These are phyloP conservation scores for Argynnis bischoffii DNA, from an alignment of 2,888 invertebrate genomes.

Conservation along the genomic window DNA sequence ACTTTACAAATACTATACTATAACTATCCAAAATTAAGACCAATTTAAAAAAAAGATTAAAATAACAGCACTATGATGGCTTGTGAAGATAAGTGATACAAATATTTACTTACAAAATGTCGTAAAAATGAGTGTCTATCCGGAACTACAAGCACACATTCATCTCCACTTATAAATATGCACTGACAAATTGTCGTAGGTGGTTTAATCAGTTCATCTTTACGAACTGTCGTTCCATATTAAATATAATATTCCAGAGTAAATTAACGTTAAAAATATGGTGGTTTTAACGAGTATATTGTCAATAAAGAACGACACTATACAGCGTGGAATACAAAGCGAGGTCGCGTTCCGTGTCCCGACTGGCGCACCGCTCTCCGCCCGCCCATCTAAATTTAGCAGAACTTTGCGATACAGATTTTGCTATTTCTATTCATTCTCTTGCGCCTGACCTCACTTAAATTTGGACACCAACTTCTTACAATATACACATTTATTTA, in stretches of 20 bases:
- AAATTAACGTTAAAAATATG: slow-evolving; percentile 9
- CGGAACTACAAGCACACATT: slow-evolving; percentile 56
- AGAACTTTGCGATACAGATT: slow-evolving; percentile 76
- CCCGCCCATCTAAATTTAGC: slow-evolving; percentile 76
- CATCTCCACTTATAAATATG: slow-evolving; percentile 47
- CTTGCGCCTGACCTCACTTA: slow-evolving; percentile 63
- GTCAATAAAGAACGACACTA: slow-evolving; percentile 31
- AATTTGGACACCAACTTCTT: slow-evolving; percentile 57
- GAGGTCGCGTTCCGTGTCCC: slow-evolving; percentile 55
- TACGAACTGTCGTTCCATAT: slow-evolving; percentile 6
- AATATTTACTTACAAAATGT: slow-evolving; percentile 55
- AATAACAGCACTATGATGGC: neutral
- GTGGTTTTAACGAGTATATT: slow-evolving; percentile 26
- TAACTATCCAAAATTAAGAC: neutral
- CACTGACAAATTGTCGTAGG: slow-evolving; percentile 8
- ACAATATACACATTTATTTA: slow-evolving; percentile 7
- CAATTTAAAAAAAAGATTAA: neutral
- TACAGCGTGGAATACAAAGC: slow-evolving; percentile 51
- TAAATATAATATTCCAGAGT: neutral
- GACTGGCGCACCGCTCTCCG: slow-evolving; percentile 51
- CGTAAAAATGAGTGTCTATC: slow-evolving; percentile 52
- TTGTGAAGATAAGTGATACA: slow-evolving; percentile 1
- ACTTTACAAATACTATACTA: too few species aligned
- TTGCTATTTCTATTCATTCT: slow-evolving; percentile 81
- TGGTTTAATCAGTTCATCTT: slow-evolving; percentile 14